These are phyloP conservation scores for Coregonus sp. DNA, from an alignment of 2,797 vertebrate species.

Conservation along the genomic window DNA sequence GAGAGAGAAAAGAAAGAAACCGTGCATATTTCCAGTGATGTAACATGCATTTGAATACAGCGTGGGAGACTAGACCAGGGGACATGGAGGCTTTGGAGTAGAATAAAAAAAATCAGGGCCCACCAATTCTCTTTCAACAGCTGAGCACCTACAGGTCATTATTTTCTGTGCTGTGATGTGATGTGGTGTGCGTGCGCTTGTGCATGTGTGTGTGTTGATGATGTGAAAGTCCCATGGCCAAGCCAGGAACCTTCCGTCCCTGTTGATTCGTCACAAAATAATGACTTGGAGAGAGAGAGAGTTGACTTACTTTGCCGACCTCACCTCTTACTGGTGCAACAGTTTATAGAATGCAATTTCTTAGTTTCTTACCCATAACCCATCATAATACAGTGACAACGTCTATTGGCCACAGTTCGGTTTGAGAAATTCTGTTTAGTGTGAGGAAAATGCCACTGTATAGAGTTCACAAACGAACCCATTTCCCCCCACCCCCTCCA, in stretches of 20 bases:
- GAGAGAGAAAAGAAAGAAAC: background rate
- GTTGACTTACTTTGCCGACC: constrained; percentile 41
- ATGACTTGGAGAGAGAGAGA: constrained; percentile 59
- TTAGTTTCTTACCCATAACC: background rate
- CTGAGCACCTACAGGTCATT: constrained; percentile 81
- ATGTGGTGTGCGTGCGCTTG: background rate
- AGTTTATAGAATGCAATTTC: background rate
- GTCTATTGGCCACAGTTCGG: background rate
- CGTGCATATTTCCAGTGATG: constrained; percentile 75
- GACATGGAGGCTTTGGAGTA: constrained; percentile 63
- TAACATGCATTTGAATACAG: constrained; percentile 70
- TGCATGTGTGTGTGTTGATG: constrained; percentile 4
- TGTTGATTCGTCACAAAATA: constrained; percentile 76
- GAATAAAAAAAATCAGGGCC: constrained; percentile 76
- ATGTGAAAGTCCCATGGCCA: constrained; percentile 59
- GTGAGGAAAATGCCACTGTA: background rate
- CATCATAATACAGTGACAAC: background rate
- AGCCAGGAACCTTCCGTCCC: constrained; percentile 51
- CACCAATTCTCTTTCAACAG: constrained; percentile 81
- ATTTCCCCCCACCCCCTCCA: background rate
- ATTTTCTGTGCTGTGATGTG: constrained; percentile 65
- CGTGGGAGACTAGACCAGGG: constrained; percentile 70
- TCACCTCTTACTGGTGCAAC: constrained; percentile 50
- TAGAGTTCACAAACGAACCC: background rate
- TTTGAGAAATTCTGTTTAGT: background rate